A percentile compares a stretch with the other conserved stretches of the same genome.
These are phyloP conservation scores for Phaenicophaeus curvirostris DNA, from an alignment of 2,797 vertebrate species.

Conservation along the genomic window DNA sequence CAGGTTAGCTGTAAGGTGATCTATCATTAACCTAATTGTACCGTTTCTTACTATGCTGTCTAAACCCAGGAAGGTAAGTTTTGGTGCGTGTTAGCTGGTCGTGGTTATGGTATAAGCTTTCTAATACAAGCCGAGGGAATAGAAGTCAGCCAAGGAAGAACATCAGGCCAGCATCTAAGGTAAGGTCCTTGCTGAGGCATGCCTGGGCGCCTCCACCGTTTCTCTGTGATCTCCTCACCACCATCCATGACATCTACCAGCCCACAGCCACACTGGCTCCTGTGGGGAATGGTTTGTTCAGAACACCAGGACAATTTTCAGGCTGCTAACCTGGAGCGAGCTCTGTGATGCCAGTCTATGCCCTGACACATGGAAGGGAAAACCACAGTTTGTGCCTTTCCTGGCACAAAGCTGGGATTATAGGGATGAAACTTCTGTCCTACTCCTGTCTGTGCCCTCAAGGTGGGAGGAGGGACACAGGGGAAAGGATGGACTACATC, in stretches of 20 bases:
- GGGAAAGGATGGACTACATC: neutral
- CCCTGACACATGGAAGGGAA: neutral
- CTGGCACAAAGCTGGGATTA: no score
- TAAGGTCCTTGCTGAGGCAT: no score
- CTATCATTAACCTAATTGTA: accelerated
- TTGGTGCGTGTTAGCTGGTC: no score
- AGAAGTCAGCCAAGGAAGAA: no score
- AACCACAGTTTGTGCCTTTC: neutral
- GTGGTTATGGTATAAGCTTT: no score
- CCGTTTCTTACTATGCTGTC: accelerated
- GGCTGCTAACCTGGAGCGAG: neutral
- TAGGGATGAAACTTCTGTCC: neutral
- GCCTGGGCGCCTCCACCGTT: no score
- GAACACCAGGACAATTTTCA: neutral
- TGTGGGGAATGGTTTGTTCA: neutral
- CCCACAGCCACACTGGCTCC: no score
- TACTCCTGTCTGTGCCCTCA: neutral
- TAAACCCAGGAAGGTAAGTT: neutral
- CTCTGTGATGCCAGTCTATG: accelerated
- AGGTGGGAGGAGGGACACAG: neutral
- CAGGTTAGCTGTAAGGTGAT: accelerated
- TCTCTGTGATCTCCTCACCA: no score
- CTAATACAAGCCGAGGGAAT: no score
- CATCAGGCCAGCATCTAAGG: no score
- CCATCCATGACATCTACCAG: no score